A percentile compares a stretch with the other conserved stretches of the same genome.
Evolutionary conservation across 1,140 invertebrate genomes (phyloP).

Genomic region (Agrilus planipennis): DNA sequence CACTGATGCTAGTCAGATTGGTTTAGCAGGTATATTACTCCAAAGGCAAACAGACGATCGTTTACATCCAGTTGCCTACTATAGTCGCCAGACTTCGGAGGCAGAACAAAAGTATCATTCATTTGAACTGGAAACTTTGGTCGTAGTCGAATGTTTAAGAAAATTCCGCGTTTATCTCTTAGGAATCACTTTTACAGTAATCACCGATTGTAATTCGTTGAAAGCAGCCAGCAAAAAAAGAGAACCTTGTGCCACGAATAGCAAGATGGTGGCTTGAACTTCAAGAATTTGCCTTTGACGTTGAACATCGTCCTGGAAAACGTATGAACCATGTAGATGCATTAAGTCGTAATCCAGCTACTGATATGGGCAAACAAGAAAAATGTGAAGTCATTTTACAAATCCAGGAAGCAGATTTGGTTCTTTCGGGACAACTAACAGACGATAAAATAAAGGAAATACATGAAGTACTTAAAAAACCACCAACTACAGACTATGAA

Average conservation of each 20-base stretch:
- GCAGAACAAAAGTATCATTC: slow-evolving; percentile 20
- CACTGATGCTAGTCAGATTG: slow-evolving; percentile 21
- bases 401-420: background rate
- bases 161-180: slow-evolving; percentile 26
- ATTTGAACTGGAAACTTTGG: slow-evolving; percentile 21
- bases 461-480: background rate
- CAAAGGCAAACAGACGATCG: slow-evolving; percentile 1
- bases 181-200: slow-evolving; percentile 27
- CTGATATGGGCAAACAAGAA: no score
- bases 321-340: slow-evolving; percentile 25
- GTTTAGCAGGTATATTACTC: slow-evolving; percentile 3
- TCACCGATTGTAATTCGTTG: slow-evolving; percentile 26
- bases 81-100: slow-evolving; percentile 13
- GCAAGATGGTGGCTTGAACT: slow-evolving; percentile 16
- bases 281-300: slow-evolving; percentile 15
- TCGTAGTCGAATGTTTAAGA: slow-evolving; percentile 9
- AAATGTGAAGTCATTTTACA: background rate
- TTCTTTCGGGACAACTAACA: background rate
- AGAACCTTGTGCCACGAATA: slow-evolving; percentile 14
- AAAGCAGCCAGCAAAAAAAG: slow-evolving; percentile 13
- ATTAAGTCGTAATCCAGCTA: slow-evolving; percentile 14
- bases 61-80: slow-evolving; percentile 4
- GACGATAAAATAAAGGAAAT: background rate
- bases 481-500: background rate
- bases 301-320: slow-evolving; percentile 15